These are phyloP conservation scores for Caranx melampygus DNA, from an alignment of 2,113 vertebrate genomes.

Conservation along the genomic window DNA sequence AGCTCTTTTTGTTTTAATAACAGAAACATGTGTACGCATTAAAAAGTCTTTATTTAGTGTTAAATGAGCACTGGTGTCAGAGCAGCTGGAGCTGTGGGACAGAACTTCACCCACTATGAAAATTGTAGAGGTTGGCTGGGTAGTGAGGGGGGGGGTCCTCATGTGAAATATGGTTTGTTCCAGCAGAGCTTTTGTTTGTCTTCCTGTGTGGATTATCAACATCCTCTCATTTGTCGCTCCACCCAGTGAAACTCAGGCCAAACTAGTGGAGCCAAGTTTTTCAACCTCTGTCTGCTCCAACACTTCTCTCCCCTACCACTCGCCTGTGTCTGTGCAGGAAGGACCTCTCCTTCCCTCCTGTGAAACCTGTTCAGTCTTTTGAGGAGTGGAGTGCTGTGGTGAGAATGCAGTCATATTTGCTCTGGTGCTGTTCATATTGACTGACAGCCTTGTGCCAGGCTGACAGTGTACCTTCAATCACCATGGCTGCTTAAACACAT, in stretches of 20 bases:
- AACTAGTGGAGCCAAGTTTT: background rate
- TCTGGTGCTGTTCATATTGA: constrained; percentile 42
- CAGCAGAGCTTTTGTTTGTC: constrained; percentile 56
- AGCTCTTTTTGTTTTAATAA: too few relatives aligned
- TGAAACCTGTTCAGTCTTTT: background rate
- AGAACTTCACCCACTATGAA: background rate
- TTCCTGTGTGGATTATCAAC: constrained; percentile 75
- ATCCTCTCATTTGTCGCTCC: constrained; percentile 65
- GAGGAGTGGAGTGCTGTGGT: background rate
- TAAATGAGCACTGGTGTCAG: background rate
- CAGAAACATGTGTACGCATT: too few relatives aligned
- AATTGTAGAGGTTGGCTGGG: background rate
- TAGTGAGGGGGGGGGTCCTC: background rate
- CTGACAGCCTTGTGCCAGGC: constrained; percentile 41
- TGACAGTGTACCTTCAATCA: constrained; percentile 53
- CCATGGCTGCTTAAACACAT: constrained; percentile 54
- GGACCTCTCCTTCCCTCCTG: background rate
- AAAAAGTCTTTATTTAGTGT: background rate
- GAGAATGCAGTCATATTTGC: constrained; percentile 45
- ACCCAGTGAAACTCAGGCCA: constrained; percentile 21
- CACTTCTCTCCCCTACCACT: background rate
- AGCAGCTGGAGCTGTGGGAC: background rate
- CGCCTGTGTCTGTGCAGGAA: background rate
- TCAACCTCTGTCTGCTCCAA: background rate
- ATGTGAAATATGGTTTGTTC: background rate